Conservation (phyloP, 2,888 invertebrate genomes). For the Macaria notata region DNA sequence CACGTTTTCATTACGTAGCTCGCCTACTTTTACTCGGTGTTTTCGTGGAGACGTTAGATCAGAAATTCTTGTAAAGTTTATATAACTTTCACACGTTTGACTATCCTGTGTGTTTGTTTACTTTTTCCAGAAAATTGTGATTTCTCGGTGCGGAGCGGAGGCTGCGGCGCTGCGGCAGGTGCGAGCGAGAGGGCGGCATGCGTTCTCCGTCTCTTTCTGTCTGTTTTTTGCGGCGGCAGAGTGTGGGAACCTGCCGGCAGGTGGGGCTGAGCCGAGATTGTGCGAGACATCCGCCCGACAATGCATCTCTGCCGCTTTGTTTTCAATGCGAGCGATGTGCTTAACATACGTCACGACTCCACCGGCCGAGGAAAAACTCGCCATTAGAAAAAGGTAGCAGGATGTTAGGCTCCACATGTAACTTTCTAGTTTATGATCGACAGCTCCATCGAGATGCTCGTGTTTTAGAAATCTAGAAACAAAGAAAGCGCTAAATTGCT, state of each 20-base stretch:
- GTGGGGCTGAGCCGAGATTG: conserved; percentile 79
- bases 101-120: conserved; percentile 48
- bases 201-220: conserved; percentile 58
- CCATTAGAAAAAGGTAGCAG: conserved; percentile 41
- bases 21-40: conserved; percentile 50
- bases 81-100: conserved; percentile 41
- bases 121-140: conserved; percentile 67
- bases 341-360: conserved; percentile 65
- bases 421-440: conserved; percentile 21
- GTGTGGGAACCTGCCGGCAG: conserved; percentile 81
- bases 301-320: conserved; percentile 75
- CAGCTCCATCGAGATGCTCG: background rate
- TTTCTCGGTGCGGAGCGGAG: conserved; percentile 63
- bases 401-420: conserved; percentile 17
- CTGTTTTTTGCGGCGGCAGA: conserved; percentile 81
- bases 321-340: conserved; percentile 67
- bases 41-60: no score
- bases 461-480: conserved; percentile 10
- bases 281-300: conserved; percentile 79
- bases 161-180: conserved; percentile 64
- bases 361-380: conserved; percentile 52
- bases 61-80: conserved; percentile 67
- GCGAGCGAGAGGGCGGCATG: conserved; percentile 61
- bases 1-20: conserved; percentile 75
- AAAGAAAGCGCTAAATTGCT: background rate